Base-by-base conservation (phyloP, 2,797 vertebrate genomes). In the Graptemys geographica region DNA sequence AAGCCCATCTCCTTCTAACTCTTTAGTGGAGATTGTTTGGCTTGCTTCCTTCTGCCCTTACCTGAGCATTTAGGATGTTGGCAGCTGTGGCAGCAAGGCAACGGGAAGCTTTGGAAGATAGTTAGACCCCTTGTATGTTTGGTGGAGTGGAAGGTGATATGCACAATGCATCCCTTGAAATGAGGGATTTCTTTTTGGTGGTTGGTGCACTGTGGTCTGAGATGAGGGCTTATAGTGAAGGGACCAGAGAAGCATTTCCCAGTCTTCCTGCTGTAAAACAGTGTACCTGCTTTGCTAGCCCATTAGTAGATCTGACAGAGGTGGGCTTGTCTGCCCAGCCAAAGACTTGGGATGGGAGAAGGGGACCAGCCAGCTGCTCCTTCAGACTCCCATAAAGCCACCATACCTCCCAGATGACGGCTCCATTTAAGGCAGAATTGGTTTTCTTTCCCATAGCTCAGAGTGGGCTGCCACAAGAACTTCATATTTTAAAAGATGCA, bases 241-340 rank as follows among this genome's bases (percentile, higher is more conserved):
- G 21, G 47, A 57, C 3, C 21, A 86, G 37, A 65, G 51, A 84
- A 84, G 51, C 7, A 5, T 79, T 56, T 84, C 88, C 41, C 4
- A 76, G 83, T 27, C 4, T 12, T 37, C 49, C 49, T 11, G 13
- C 25, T 79, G 53, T 57, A 11, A 27, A 87, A 23, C 86, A 53
- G 2, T 83, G 31, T 23, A 21, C 37, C 51, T 83, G 23, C 5
- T 78, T 92, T 89, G 23, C 27, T 76, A 23, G 41, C 11, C 74
- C 27, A 76, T 92, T 72, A 84, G 51, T 44, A 69, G 27, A 37
- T 78, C 44, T 47, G 33, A 8, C 13, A 4, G 47, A 93, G 82
- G 59, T 1, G 51, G n/a, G 18, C 11, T 33, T 0, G 0, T 59
- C 33, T 51, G 37, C 11, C 53, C 18, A 84, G 41, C 33, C 2